Conservation (phyloP, 2,888 invertebrate genomes). For the Oscheius myriophilus region DNA sequence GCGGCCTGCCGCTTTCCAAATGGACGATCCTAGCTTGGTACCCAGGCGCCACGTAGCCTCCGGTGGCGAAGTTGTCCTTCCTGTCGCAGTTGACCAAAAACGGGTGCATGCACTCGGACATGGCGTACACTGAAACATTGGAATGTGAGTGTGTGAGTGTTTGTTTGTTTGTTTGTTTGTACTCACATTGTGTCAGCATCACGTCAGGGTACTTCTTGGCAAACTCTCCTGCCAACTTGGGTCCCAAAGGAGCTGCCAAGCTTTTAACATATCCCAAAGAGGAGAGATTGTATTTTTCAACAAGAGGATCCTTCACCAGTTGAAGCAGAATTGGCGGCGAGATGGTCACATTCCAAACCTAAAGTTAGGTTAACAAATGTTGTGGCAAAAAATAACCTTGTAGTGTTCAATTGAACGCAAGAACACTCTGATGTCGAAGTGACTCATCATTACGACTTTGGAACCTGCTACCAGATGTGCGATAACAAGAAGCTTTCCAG, state of each 20-base stretch:
- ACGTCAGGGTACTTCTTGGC: slow-evolving; percentile 18
- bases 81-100: slow-evolving; percentile 23
- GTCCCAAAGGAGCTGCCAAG: slow-evolving; percentile 60
- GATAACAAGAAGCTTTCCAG: slow-evolving; percentile 10
- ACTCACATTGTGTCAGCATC: slow-evolving; percentile 17
- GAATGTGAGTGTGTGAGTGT: too few species aligned
- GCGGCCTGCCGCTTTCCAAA: slow-evolving; percentile 21
- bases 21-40: slow-evolving; percentile 23
- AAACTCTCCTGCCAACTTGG: slow-evolving; percentile 52
- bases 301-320: slow-evolving; percentile 78
- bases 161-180: background rate
- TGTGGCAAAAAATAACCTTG: background rate
- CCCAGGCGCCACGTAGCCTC: slow-evolving; percentile 10
- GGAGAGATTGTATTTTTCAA: slow-evolving; percentile 81
- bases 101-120: slow-evolving; percentile 34
- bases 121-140: slow-evolving; percentile 29
- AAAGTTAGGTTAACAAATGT: slow-evolving; percentile 32
- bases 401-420: slow-evolving; percentile 6
- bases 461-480: slow-evolving; percentile 4
- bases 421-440: slow-evolving; percentile 12
- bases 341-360: slow-evolving; percentile 79
- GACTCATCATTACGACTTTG: background rate
- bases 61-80: slow-evolving; percentile 12
- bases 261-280: slow-evolving; percentile 74
- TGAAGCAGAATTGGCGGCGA: slow-evolving; percentile 85